phyloP scores from a whole-genome alignment of 2,113 vertebrate species.

The Pygoscelis antarcticus region DNA sequence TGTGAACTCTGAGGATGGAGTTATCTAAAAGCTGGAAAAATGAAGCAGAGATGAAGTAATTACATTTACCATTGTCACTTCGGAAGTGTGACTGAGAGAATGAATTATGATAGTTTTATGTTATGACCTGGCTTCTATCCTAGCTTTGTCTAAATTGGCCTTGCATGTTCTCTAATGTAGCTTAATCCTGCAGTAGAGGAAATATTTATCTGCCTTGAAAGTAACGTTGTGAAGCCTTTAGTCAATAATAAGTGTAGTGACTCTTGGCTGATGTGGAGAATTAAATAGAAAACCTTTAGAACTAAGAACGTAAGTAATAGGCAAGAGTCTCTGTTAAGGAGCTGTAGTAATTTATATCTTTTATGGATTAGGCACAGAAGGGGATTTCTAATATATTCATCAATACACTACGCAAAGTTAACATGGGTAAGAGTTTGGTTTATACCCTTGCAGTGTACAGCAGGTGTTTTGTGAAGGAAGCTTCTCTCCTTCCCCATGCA shows the following conservation, averaged over 20 bases:
- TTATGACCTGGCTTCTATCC: background rate
- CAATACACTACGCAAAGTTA: background rate
- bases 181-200: background rate
- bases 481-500: rapidly evolving
- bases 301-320: background rate
- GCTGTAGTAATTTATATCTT: background rate
- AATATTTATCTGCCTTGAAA: background rate
- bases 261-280: background rate
- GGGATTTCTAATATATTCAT: background rate
- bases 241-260: background rate
- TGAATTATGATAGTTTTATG: background rate
- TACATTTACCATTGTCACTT: background rate
- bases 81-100: background rate
- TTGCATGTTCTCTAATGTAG: background rate
- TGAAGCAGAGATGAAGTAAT: background rate
- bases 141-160: background rate
- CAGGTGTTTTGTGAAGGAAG: background rate
- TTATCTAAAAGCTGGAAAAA: background rate
- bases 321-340: background rate
- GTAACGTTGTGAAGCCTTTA: background rate
- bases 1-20: background rate
- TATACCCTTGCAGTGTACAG: background rate
- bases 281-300: background rate
- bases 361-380: background rate
- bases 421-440: background rate